Base-by-base conservation (phyloP, 1,140 invertebrate genomes). In the Drosophila melanica region DNA sequence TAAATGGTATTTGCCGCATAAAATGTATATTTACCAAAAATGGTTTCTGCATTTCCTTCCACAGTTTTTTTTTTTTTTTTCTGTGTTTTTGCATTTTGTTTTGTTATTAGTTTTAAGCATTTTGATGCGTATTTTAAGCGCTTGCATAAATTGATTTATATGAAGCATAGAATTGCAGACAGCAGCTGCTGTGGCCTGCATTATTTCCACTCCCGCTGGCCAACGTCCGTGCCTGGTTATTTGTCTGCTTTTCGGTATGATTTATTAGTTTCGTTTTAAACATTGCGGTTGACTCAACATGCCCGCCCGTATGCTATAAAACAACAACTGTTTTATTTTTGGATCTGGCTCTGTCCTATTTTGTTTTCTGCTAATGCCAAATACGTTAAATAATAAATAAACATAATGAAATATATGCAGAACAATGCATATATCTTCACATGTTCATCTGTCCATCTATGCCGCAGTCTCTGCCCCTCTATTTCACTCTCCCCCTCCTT, bases 301-400 rank as follows among this genome's bases (percentile, higher is more conserved):
- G 44, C 18, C 30, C 18, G 20, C n/a, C 37, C 20, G 27, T 10
- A 45, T 45, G 11, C 10, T 14, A 62, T 30, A 16, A 48, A 37
- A 33, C n/a, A 16, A 50, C 44, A 51, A 51, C 39, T 55, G 47
- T 48, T 23, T 3, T 45, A 23, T 59, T 20, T 23, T 33, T 30
- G 23, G n/a, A 2, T 41, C 41, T 62, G 16, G 27, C n/a, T 27
- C 54, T 47, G 23, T 33, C 18, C 47, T 51, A 54, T 63, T 9
- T 48, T 37, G 23, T 4, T 16, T 9, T 33, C 23, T 54, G 58
- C 76, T 84, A 84, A 76, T 76, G 45, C 76, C 63, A 70, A 79
- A 82, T 77, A 48, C 59, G 81, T 79, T 84, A 73, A 84, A 84
- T 84, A 84, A 84, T 84, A 84, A 85, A 85, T 84, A 84, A 79